These are phyloP conservation scores for Linnaemya vulpina DNA, from an alignment of 2,888 invertebrate genomes.

Conservation along the genomic window DNA sequence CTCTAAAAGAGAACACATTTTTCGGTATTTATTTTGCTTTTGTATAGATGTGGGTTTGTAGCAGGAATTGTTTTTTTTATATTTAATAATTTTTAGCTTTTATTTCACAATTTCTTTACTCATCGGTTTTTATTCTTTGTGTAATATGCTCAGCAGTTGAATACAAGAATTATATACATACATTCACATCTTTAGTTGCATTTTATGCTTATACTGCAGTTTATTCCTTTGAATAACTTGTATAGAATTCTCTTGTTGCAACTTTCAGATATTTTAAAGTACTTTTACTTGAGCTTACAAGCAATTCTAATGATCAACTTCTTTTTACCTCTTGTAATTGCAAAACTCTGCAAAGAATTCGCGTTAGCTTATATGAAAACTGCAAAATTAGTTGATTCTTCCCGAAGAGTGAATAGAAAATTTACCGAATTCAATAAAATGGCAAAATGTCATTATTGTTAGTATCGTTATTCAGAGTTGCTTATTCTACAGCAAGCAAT, in stretches of 20 bases:
- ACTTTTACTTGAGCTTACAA: neutral
- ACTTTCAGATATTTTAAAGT: slow-evolving; percentile 4
- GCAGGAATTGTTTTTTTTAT: neutral
- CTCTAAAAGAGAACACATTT: slow-evolving; percentile 33
- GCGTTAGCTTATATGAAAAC: slow-evolving; percentile 60
- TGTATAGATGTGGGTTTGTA: neutral
- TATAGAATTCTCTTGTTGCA: slow-evolving; percentile 1
- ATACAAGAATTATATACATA: neutral
- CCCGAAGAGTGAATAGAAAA: slow-evolving; percentile 69
- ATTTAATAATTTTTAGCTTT: neutral
- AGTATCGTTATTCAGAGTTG: slow-evolving; percentile 39
- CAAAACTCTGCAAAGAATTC: slow-evolving; percentile 38
- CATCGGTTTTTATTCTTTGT: neutral
- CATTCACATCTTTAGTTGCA: neutral
- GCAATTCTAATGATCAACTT: neutral
- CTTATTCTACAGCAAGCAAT: neutral
- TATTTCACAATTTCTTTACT: slow-evolving; percentile 37
- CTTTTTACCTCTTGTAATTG: slow-evolving; percentile 52
- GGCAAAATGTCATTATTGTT: slow-evolving; percentile 72
- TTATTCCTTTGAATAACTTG: neutral
- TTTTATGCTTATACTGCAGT: neutral
- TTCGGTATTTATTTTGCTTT: slow-evolving; percentile 46
- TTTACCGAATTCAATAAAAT: slow-evolving; percentile 66
- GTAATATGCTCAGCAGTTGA: neutral
- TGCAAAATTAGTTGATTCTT: slow-evolving; percentile 68